Conservation (phyloP, 1,140 invertebrate species). For the Coptotermes formosanus region DNA sequence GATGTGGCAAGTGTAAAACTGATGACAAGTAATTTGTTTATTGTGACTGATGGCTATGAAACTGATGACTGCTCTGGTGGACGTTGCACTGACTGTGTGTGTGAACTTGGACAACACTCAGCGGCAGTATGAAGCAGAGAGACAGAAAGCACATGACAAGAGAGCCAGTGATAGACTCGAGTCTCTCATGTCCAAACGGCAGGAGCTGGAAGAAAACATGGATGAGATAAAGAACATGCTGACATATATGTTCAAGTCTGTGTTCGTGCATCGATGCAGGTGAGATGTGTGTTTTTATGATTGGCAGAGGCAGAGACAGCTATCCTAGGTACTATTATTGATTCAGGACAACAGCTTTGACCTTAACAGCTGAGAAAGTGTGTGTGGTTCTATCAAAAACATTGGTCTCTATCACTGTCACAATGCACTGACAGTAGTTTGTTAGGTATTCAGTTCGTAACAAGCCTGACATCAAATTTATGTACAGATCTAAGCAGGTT, state of each 20-base stretch:
- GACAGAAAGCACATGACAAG: constrained; percentile 80
- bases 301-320: neutral
- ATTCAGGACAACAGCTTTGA: no score
- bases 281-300: constrained; percentile 40
- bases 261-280: constrained; percentile 97
- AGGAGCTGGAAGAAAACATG: constrained; percentile 98
- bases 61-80: constrained; percentile 97
- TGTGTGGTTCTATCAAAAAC: neutral
- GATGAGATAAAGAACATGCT: constrained; percentile 99
- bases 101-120: constrained; percentile 97
- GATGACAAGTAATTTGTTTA: no score
- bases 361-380: no score
- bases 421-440: no score
- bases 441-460: no score
- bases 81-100: constrained; percentile 93
- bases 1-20: no score
- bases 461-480: no score
- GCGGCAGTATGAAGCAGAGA: constrained; percentile 95
- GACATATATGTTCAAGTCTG: constrained; percentile 99
- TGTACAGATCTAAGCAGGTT: no score
- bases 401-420: no score
- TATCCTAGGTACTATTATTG: neutral
- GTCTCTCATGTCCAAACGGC: constrained; percentile 84
- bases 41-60: constrained; percentile 82
- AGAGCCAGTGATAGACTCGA: constrained; percentile 83